These are phyloP conservation scores for Mythimna albipuncta DNA, from an alignment of 2,888 invertebrate species.

Conservation along the genomic window DNA sequence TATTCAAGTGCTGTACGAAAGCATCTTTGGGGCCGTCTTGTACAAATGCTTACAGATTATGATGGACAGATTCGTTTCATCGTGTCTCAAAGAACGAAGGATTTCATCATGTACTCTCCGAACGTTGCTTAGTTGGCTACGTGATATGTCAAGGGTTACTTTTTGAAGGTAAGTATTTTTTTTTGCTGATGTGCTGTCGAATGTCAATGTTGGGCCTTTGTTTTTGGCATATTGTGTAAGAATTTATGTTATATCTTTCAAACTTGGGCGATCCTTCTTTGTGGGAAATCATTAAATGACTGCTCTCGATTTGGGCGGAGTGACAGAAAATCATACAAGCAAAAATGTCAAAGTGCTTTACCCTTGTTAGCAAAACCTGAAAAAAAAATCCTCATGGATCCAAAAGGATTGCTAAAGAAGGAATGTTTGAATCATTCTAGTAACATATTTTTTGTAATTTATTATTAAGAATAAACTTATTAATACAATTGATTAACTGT, in stretches of 20 bases:
- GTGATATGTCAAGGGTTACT: conserved; percentile 59
- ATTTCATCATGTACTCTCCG: conserved; percentile 60
- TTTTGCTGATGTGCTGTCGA: conserved; percentile 33
- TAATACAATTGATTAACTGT: too few species aligned
- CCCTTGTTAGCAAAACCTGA: too few species aligned
- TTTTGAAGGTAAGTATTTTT: conserved; percentile 27
- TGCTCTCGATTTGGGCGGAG: too few species aligned
- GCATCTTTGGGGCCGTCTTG: conserved; percentile 65
- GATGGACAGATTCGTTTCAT: conserved; percentile 71
- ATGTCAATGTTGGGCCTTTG: conserved; percentile 27
- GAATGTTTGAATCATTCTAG: too few species aligned
- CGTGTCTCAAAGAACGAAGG: conserved; percentile 65
- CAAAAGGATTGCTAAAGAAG: too few species aligned
- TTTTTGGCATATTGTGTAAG: conserved; percentile 18
- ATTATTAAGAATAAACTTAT: too few species aligned
- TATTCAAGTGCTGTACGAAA: conserved; percentile 64
- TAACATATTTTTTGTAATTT: too few species aligned
- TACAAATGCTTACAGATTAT: conserved; percentile 75
- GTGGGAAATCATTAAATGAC: too few species aligned
- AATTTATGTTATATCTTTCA: not conserved
- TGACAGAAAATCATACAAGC: too few species aligned
- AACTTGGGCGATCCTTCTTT: too few species aligned
- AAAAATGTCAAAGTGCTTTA: too few species aligned
- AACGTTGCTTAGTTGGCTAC: conserved; percentile 53
- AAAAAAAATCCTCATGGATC: too few species aligned